A percentile compares a stretch with the other conserved stretches of the same genome.
Evolutionary conservation across 2,797 vertebrate genomes (phyloP).

Genomic region (Notolabrus celidotus): DNA sequence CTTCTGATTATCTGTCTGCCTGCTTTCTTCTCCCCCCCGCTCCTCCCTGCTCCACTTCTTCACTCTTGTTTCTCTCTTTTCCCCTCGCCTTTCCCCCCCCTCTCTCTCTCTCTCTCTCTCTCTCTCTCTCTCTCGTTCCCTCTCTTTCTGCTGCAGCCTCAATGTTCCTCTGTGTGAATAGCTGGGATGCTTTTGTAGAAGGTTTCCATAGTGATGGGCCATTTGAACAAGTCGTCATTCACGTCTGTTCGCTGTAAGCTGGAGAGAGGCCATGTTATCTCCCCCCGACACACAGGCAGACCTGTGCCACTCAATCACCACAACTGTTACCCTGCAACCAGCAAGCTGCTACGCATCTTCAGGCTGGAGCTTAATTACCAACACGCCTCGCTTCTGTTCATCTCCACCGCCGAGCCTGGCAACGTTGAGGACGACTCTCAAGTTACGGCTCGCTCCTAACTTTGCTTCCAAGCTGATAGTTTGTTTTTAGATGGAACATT

Average conservation of each 20-base stretch:
- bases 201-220: constrained; percentile 82
- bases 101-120: constrained; percentile 36
- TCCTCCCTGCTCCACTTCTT: constrained; percentile 50
- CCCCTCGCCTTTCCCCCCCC: background rate
- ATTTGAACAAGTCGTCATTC: constrained; percentile 81
- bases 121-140: constrained; percentile 13
- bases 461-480: constrained; percentile 7
- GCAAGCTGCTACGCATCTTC: constrained; percentile 19
- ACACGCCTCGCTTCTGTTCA: constrained; percentile 14
- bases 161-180: constrained; percentile 75
- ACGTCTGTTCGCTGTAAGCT: constrained; percentile 66
- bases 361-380: constrained; percentile 40
- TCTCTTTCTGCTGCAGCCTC: constrained; percentile 51
- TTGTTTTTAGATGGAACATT: background rate
- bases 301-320: constrained; percentile 53
- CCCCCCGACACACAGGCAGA: constrained; percentile 57
- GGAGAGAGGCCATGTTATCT: constrained; percentile 71
- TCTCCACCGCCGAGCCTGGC: constrained; percentile 9
- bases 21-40: constrained; percentile 26
- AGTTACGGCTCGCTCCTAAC: constrained; percentile 20
- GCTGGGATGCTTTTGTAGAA: constrained; percentile 81
- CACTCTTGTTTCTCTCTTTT: constrained; percentile 48
- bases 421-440: background rate
- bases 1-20: constrained; percentile 56
- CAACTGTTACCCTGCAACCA: constrained; percentile 39